Evolutionary conservation across 2,888 invertebrate genomes (phyloP).

Genomic region (Chymomyza caudatula): DNA sequence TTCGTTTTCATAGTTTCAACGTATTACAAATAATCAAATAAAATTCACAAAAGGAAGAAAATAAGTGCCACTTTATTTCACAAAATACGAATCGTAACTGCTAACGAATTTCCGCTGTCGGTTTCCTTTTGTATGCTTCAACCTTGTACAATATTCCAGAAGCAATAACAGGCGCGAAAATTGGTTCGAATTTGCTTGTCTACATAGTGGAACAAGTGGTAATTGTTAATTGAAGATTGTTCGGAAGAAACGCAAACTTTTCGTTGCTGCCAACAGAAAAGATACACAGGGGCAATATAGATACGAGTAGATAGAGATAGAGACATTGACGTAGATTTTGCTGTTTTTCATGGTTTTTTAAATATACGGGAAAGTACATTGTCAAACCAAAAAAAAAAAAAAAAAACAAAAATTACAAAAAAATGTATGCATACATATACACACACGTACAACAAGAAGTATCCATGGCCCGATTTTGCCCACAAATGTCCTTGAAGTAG

Average conservation of each 20-base stretch:
- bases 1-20: conserved; percentile 21
- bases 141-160: conserved; percentile 1
- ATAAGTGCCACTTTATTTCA: conserved; percentile 14
- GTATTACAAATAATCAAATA: background rate
- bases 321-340: background rate
- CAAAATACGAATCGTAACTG: conserved; percentile 40
- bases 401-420: conserved; percentile 16
- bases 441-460: too few relatives aligned
- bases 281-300: too few relatives aligned
- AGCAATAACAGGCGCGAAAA: conserved; percentile 26
- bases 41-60: background rate
- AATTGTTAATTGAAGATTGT: conserved; percentile 65
- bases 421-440: too few relatives aligned
- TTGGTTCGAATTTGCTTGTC: conserved; percentile 52
- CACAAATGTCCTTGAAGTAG: background rate
- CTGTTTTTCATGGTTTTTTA: background rate
- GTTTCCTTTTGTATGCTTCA: conserved; percentile 56
- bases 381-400: background rate
- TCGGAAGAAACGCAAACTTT: conserved; percentile 24
- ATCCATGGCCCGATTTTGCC: conserved; percentile 10
- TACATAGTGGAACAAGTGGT: conserved; percentile 46
- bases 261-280: background rate
- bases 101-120: conserved; percentile 35
- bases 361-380: background rate
- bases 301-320: background rate